These are phyloP conservation scores for Tretioscincus oriximinensis DNA, from an alignment of 2,113 vertebrate species.

Conservation along the genomic window DNA sequence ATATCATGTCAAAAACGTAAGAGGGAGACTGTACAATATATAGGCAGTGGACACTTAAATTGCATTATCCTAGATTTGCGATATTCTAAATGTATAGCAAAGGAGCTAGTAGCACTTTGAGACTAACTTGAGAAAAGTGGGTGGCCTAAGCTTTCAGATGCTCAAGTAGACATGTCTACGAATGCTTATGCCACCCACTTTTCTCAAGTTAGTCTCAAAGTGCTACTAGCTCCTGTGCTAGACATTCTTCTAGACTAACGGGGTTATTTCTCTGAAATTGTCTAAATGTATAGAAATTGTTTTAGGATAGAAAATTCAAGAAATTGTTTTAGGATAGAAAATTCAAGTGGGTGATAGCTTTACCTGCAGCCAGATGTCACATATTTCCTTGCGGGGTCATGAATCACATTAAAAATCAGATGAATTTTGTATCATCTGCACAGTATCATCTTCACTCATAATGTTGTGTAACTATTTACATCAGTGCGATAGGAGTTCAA, in stretches of 20 bases:
- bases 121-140: too few species aligned
- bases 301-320: neutral
- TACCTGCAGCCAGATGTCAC: neutral
- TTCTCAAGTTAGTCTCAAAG: too few species aligned
- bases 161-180: too few species aligned
- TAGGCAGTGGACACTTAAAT: accelerated
- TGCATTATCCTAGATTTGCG: neutral
- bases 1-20: too few species aligned
- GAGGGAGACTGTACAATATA: neutral
- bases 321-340: neutral
- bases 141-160: too few species aligned
- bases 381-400: slow-evolving; percentile 11
- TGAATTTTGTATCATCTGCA: slow-evolving; percentile 5
- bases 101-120: too few species aligned
- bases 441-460: neutral
- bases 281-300: neutral
- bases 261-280: too few species aligned
- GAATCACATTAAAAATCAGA: neutral
- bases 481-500: accelerated
- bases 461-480: neutral
- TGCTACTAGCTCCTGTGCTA: too few species aligned
- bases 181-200: too few species aligned
- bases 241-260: too few species aligned
- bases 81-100: neutral
- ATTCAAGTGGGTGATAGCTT: neutral